A percentile compares a stretch with the other conserved stretches of the same genome.
phyloP scores from a whole-genome alignment of 1,140 invertebrate genomes.

The Holotrichia oblita region DNA sequence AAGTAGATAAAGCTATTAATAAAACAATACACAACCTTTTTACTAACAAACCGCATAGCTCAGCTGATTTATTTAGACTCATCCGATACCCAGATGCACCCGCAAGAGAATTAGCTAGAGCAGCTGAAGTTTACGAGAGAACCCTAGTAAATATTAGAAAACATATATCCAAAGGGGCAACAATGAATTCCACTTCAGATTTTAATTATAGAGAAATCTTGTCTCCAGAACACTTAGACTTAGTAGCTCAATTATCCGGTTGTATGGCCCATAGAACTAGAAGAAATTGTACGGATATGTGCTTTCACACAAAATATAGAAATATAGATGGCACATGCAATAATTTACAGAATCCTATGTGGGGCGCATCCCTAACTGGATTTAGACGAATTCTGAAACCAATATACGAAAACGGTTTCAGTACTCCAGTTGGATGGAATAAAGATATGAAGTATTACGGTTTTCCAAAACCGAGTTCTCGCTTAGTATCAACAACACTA shows the following conservation, averaged over 20 bases:
- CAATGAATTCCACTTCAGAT: slow-evolving; percentile 66
- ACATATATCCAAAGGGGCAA: slow-evolving; percentile 77
- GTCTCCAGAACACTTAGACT: slow-evolving; percentile 75
- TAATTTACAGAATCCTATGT: slow-evolving; percentile 89
- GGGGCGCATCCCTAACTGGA: slow-evolving; percentile 91
- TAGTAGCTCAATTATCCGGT: slow-evolving; percentile 87
- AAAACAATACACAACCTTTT: slow-evolving; percentile 82
- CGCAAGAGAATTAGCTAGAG: slow-evolving; percentile 82
- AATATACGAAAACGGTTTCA: slow-evolving; percentile 98
- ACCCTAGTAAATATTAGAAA: slow-evolving; percentile 87
- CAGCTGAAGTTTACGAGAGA: slow-evolving; percentile 93
- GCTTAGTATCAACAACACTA: slow-evolving; percentile 86
- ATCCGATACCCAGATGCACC: slow-evolving; percentile 83
- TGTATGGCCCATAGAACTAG: slow-evolving; percentile 78
- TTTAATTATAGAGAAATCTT: slow-evolving; percentile 85
- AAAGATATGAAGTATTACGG: slow-evolving; percentile 83
- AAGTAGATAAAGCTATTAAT: slow-evolving; percentile 88
- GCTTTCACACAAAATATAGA: slow-evolving; percentile 90
- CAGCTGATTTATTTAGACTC: slow-evolving; percentile 75
- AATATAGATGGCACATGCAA: slow-evolving; percentile 95
- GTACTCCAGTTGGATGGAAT: slow-evolving; percentile 91
- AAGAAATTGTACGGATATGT: slow-evolving; percentile 85
- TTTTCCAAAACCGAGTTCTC: slow-evolving; percentile 83
- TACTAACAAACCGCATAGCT: slow-evolving; percentile 59
- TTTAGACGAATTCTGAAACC: slow-evolving; percentile 86